Evolutionary conservation across 1,140 invertebrate species (phyloP).

Genomic region (Ostrea denselamellosa): DNA sequence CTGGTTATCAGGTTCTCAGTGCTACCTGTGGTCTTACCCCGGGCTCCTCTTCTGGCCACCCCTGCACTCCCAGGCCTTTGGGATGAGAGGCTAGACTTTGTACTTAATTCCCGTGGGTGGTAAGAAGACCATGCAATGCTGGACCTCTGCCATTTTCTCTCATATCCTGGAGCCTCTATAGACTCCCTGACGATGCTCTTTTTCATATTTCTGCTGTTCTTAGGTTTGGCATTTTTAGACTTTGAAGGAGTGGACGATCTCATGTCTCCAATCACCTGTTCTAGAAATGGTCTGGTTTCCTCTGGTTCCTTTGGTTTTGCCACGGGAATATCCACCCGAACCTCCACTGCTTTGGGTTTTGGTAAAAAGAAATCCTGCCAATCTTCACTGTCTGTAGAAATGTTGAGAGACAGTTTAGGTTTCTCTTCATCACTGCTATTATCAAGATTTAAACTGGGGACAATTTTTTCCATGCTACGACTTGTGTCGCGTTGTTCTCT

Average conservation of each 20-base stretch:
- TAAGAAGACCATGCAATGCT: constrained; percentile 70
- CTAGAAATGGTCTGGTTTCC: constrained; percentile 47
- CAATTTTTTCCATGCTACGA: constrained; percentile 41
- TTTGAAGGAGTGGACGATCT: constrained; percentile 5
- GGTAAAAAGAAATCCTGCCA: constrained; percentile 53
- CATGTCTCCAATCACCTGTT: constrained; percentile 41
- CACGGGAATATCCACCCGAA: not conserved
- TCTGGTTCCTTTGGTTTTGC: constrained; percentile 12
- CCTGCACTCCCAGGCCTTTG: constrained; percentile 50
- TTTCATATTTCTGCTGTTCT: not conserved
- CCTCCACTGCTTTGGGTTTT: not conserved
- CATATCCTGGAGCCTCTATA: constrained; percentile 57
- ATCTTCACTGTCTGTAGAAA: constrained; percentile 55
- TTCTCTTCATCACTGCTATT: constrained; percentile 66
- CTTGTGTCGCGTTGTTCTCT: constrained; percentile 49
- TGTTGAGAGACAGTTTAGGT: constrained; percentile 41
- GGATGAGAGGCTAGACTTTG: constrained; percentile 55
- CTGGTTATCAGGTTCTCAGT: constrained; percentile 46
- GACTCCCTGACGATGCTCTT: constrained; percentile 60
- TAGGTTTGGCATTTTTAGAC: constrained; percentile 9
- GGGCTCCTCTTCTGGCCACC: not conserved
- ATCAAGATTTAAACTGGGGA: constrained; percentile 64
- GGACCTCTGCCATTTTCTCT: constrained; percentile 68
- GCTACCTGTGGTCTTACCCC: constrained; percentile 44
- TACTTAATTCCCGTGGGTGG: constrained; percentile 63